phyloP scores from a whole-genome alignment of 2,888 invertebrate genomes.

The Rotaria sp. region DNA sequence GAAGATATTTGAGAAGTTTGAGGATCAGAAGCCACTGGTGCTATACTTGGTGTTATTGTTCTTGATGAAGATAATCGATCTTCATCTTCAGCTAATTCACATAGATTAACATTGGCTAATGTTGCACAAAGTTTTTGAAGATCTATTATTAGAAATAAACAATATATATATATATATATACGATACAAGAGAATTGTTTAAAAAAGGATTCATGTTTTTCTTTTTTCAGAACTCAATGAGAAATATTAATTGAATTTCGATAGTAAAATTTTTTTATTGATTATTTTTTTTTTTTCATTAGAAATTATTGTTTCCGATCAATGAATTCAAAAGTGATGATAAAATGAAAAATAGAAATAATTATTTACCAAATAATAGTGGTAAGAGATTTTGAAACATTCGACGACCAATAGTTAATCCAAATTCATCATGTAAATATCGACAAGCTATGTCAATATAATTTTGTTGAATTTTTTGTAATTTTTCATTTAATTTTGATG shows the following conservation, averaged over 20 bases:
- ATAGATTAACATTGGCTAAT: constrained; percentile 21
- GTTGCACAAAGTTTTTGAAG: constrained; percentile 13
- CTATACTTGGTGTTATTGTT: neutral
- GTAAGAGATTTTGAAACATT: constrained; percentile 11
- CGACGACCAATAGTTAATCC: neutral
- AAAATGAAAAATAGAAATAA: neutral
- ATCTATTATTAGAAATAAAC: neutral
- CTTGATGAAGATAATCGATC: neutral
- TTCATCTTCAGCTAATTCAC: neutral
- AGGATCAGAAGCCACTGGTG: neutral
- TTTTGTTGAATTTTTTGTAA: neutral
- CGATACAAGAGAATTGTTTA: no score
- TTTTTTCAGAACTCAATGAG: no score
- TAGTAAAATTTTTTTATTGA: neutral
- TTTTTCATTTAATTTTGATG: constrained; percentile 9
- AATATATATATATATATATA: neutral
- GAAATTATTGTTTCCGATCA: no score
- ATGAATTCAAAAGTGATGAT: neutral
- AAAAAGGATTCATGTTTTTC: no score
- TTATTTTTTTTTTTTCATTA: neutral
- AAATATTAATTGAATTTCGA: no score
- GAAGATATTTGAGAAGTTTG: neutral
- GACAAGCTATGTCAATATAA: neutral
- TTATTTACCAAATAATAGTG: neutral
- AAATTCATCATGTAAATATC: constrained; percentile 7